A percentile compares a stretch with the other conserved stretches of the same genome.
phyloP scores from a whole-genome alignment of 2,113 vertebrate genomes.

The Blennius ocellaris region DNA sequence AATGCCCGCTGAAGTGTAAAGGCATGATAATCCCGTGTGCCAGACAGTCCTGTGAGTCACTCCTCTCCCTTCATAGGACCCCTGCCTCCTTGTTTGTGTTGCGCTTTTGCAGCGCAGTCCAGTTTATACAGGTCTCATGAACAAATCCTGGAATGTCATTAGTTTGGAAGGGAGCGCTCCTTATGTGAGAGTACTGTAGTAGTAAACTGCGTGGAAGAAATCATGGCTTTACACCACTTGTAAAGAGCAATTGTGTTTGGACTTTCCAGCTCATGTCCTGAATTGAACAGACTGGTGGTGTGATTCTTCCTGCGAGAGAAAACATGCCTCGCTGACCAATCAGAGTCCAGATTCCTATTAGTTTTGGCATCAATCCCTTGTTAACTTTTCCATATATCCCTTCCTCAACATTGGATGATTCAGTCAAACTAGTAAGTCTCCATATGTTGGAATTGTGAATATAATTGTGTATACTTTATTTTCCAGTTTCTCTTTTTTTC shows the following conservation, averaged over 20 bases:
- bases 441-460: no score
- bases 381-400: conserved; percentile 36
- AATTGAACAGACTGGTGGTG: conserved; percentile 20
- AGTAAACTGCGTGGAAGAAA: not conserved
- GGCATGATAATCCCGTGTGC: conserved; percentile 71
- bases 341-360: conserved; percentile 12
- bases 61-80: conserved; percentile 25
- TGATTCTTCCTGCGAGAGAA: conserved; percentile 16
- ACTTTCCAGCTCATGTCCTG: not conserved
- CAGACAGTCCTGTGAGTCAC: conserved; percentile 56
- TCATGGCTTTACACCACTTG: not conserved
- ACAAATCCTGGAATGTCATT: conserved; percentile 22
- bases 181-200: not conserved
- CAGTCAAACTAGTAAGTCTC: no score
- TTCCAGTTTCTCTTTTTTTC: conserved; percentile 6
- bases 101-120: conserved; percentile 28
- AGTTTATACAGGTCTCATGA: conserved; percentile 39
- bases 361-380: conserved; percentile 38
- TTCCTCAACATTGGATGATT: not conserved
- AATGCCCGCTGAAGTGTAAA: conserved; percentile 56
- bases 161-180: conserved; percentile 8
- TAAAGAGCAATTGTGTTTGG: not conserved
- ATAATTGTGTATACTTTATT: no score
- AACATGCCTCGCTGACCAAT: conserved; percentile 34
- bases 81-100: conserved; percentile 53